Evolutionary conservation across 1,140 invertebrate genomes (phyloP), one percentile per base, ranked within the genome.

Genomic region (Oncopodura yosiiana): DNA sequence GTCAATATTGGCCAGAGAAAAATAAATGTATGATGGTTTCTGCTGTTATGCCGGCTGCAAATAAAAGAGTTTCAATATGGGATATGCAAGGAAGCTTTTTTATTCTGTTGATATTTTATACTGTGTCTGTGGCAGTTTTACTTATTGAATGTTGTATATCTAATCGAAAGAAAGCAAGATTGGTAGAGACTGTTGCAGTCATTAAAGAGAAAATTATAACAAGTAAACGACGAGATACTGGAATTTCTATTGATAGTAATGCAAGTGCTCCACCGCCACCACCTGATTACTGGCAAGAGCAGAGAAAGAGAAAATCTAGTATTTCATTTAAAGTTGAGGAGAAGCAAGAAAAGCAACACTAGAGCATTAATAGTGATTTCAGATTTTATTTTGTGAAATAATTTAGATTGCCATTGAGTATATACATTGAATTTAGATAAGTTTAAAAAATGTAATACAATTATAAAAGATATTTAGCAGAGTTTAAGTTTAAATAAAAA

Each of bases 1-100:
- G 74, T 3, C 78, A 82, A 32, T 84, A 83, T 68, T 74, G 88
- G 66, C 87, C 87, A 1, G 77, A 78, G 56, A 82, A 81, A 56
- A 84, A 93, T 69, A 79, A 81, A 50, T 93, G 90, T 66, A 86
- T 46, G 6, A 24, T 45, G 16, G 32, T 16, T 4, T 34, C 19
- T 5, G 16, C 51, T 2, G 56, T 39, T n/a, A 30, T 16, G 9
- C 26, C 48, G 12, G 53, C 39, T 21, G 16, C 46, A 11, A 56
- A 56, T 38, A 41, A 55, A 14, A 60, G 49, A 0, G 61, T 63
- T 3, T 41, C 44, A 2, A 49, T 64, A 9, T 49, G 55, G 3
- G 62, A 64, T 26, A 64, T 64, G 62, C 62, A 64, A 38, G 62
- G 62, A 21, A 61, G 55, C 0, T 64, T 64, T 32, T 64, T 61